Conservation (phyloP, 2,888 invertebrate species). For the Scotopteryx bipunctaria region DNA sequence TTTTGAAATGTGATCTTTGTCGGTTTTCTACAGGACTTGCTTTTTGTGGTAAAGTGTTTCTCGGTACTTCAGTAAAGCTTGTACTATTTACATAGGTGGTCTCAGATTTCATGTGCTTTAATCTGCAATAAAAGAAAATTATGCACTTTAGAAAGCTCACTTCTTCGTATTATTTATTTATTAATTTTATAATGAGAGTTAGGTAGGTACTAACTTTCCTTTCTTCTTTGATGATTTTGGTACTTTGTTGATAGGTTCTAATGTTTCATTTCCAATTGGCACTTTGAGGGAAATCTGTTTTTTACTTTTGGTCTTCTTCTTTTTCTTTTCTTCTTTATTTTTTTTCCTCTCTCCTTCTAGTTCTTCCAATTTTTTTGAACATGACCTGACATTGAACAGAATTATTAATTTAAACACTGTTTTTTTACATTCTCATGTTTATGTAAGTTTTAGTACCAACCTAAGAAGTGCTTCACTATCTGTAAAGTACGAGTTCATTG, state of each 20-base stretch:
- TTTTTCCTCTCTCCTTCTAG: slow-evolving; percentile 70
- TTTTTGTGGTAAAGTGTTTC: slow-evolving; percentile 57
- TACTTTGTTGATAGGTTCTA: slow-evolving; percentile 66
- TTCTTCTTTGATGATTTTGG: slow-evolving; percentile 75
- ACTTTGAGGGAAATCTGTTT: slow-evolving; percentile 67
- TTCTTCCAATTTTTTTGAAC: slow-evolving; percentile 85
- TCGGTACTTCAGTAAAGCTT: slow-evolving; percentile 75
- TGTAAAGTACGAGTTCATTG: slow-evolving; percentile 79
- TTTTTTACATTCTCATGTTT: not conserved
- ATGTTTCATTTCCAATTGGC: slow-evolving; percentile 67
- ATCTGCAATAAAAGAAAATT: slow-evolving; percentile 47
- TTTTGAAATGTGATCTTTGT: slow-evolving; percentile 81
- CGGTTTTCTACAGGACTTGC: slow-evolving; percentile 49
- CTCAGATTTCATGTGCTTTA: slow-evolving; percentile 72
- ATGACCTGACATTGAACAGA: slow-evolving; percentile 76
- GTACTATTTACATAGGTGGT: slow-evolving; percentile 65
- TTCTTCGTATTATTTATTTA: no score
- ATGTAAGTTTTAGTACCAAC: slow-evolving; percentile 49
- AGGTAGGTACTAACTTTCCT: slow-evolving; percentile 66
- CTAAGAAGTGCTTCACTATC: slow-evolving; percentile 84
- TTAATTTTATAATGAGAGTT: no score
- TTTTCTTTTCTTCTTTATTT: slow-evolving; percentile 73
- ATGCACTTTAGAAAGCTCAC: no score
- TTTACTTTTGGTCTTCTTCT: slow-evolving; percentile 74
- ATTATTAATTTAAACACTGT: slow-evolving; percentile 3